Base-by-base conservation (phyloP, 2,888 invertebrate species). In the Augochlorella aurata region DNA sequence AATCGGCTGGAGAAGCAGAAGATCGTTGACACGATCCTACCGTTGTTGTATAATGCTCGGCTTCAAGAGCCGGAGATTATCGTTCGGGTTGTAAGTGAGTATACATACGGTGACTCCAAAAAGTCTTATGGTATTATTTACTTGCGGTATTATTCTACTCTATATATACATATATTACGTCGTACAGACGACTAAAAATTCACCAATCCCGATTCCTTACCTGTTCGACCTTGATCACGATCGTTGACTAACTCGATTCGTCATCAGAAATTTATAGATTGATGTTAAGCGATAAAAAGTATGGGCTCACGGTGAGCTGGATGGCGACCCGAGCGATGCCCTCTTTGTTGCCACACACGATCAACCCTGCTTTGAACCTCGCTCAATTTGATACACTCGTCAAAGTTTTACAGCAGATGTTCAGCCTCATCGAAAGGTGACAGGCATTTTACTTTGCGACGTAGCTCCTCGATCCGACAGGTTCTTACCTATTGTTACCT, bases 301-400 rank as follows among this genome's bases (percentile, higher is more conserved):
- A 97, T 94, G 98, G 98, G 61, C 94, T 99, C 88, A 97, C 97
- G 5, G 96, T 98, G 69, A 98, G 97, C 92, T 95, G 98, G 90
- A 97, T 99, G 96, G 99, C 99, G 10, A 98, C 97, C 16, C 96
- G 97, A 92, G 98, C 98, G 90, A 97, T 99, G 96, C 99, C 99
- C 10, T 96, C 97, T 18, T 95, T 99, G 74, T 96, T 98, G 79
- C 99, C 99, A 29, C 98, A 98, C 93, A 97, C 98, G 1, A 97
- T 99, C 79, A 98, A 98, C 94, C 97, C 98, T 18, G 95, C 96
- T 63, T 94, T 98, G 83, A 97, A 96, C 93, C 94, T 98, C 90
- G 97, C 97, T 87, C 97, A 98, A 94, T 98, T 97, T 92, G 96
- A 96, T 77, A 95, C 95, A 87, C 95, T 98, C 49, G 95, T 97